Base-by-base conservation (phyloP, 2,113 vertebrate genomes). In the Ptyas mucosa region DNA sequence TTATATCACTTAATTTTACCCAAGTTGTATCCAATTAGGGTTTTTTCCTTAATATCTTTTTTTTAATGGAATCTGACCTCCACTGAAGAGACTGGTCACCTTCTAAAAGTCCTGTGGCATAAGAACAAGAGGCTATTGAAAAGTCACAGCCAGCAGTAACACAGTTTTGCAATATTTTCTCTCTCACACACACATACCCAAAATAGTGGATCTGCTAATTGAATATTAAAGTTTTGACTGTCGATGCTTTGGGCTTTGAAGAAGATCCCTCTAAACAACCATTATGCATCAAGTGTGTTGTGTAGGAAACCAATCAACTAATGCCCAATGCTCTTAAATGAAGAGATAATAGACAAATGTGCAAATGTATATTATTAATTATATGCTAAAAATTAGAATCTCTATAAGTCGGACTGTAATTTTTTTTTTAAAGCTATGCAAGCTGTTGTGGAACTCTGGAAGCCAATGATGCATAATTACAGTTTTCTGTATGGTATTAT, bases 11-110 rank as follows among this genome's bases (percentile, higher is more conserved):
- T 96, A 94, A 93, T 94, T 15, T 94, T 94, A 95, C 89, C 43
- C 49, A 92, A 90, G 89, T 85, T 94, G 26, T 91, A 96, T 93
- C 92, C 93, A 95, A 90, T 96, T 95, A 93, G 64, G 5, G 93
- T 95, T 96, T 96, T 95, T 92, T 87, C 24, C 90, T 87, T 90
- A 87, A 90, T 94, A 96, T 86, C 91, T 64, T 43, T 95, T 93
- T 87, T 95, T 94, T 92, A 9, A 39, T 54, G 52, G 55, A 85
- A 93, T 87, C 85, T 95, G 92, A 94, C 89, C 64, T 92, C 64
- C 88, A 26, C 61, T 39, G 90, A 52, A 18, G 1, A 49, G 55
- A 86, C 26, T 39, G 46, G 11, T 87, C 61, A 87, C 89, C 93
- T 95, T 93, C 55, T 10, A 20, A 29, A 81, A 88, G 87, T 5